These are phyloP conservation scores for Acholoe squamosa DNA, from an alignment of 2,888 invertebrate genomes.

Conservation along the genomic window DNA sequence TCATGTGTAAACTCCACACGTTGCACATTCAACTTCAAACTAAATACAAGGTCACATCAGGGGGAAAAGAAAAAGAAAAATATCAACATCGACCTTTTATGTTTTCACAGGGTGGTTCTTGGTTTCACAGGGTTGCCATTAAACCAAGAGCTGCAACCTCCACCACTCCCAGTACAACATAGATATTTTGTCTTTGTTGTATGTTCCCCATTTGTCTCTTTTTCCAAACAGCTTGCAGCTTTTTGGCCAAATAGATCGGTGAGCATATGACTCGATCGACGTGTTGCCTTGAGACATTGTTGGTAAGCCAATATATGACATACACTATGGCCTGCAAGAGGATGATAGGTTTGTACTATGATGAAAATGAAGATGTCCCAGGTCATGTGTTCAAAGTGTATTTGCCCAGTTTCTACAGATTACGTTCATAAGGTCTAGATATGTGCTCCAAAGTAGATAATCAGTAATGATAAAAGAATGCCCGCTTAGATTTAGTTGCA, in stretches of 20 bases:
- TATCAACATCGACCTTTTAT: background rate
- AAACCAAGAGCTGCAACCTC: constrained; percentile 12
- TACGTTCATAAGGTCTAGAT: background rate
- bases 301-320: constrained; percentile 21
- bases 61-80: background rate
- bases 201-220: constrained; percentile 23
- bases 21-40: background rate
- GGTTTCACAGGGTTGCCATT: constrained; percentile 18
- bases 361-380: background rate
- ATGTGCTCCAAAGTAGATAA: no score
- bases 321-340: constrained; percentile 14
- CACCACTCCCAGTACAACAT: no score
- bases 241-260: constrained; percentile 30
- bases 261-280: background rate
- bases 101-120: background rate
- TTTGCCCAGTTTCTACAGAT: background rate
- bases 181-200: background rate
- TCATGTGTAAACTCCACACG: background rate
- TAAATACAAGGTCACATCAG: background rate
- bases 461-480: no score
- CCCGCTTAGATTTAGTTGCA: no score
- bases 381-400: background rate
- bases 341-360: constrained; percentile 42
- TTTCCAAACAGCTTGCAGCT: constrained; percentile 33
- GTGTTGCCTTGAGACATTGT: background rate